A percentile compares a stretch with the other conserved stretches of the same genome.
Evolutionary conservation across 2,797 vertebrate genomes (phyloP).

Genomic region (Potorous gilbertii): DNA sequence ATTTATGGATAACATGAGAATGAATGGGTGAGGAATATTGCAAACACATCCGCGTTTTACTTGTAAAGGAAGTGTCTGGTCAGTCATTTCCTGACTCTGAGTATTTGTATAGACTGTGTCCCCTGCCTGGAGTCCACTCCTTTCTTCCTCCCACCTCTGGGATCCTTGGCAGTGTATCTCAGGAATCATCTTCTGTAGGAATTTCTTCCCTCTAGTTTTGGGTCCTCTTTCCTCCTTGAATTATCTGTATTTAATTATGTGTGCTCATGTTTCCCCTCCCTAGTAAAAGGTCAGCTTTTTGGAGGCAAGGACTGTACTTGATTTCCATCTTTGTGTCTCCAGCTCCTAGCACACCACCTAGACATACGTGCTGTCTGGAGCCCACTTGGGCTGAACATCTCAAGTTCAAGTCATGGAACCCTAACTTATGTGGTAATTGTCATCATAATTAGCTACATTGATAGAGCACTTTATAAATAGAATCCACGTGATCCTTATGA

Average conservation of each 20-base stretch:
- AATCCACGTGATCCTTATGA: not conserved
- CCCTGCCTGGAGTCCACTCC: not conserved
- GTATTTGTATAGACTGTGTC: not conserved
- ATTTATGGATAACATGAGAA: not conserved
- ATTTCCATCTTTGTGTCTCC: not conserved
- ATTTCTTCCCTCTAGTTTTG: too few relatives aligned
- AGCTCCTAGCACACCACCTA: not conserved
- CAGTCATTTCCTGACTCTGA: not conserved
- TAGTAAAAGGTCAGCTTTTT: not conserved
- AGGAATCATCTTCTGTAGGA: too few relatives aligned
- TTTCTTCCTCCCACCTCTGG: not conserved
- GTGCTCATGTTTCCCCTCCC: not conserved
- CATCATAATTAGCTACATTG: not conserved
- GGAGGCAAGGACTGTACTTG: not conserved
- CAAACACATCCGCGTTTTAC: not conserved
- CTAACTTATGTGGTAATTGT: not conserved
- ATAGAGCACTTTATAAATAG: not conserved
- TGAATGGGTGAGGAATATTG: not conserved
- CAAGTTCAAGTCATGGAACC: not conserved
- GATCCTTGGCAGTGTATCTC: not conserved
- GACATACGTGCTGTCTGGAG: not conserved
- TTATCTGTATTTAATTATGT: not conserved
- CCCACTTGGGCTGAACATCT: not conserved
- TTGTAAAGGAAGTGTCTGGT: not conserved
- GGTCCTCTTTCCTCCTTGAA: not conserved